These are phyloP conservation scores for Harpegnathos saltator DNA, from an alignment of 1,140 invertebrate genomes.

Conservation along the genomic window DNA sequence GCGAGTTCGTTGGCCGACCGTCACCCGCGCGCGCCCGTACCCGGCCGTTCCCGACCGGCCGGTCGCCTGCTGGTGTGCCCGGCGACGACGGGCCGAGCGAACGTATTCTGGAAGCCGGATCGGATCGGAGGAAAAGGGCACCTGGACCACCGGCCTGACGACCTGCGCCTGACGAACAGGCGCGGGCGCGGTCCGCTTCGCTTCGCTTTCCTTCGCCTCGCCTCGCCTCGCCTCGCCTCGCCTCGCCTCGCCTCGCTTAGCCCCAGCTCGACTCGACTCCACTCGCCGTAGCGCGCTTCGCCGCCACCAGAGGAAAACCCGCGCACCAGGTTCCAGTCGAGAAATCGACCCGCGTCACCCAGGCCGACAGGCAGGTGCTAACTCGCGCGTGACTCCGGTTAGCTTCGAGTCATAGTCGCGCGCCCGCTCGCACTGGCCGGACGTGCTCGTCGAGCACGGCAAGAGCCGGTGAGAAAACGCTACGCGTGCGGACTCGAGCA, in stretches of 20 bases:
- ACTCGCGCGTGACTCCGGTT: constrained; percentile 77
- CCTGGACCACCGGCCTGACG: not conserved
- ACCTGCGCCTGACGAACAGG: not conserved
- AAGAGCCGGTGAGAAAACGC: constrained; percentile 10
- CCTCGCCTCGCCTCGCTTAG: not conserved
- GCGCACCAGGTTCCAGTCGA: constrained; percentile 34
- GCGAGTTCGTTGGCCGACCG: constrained; percentile 82
- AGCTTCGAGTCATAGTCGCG: constrained; percentile 56
- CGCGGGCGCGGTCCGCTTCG: not conserved
- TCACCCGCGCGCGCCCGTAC: constrained; percentile 63
- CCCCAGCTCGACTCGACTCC: not conserved
- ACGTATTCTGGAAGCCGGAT: not conserved
- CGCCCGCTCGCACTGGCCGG: constrained; percentile 37
- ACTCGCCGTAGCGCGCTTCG: too few species aligned
- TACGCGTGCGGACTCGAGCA: not conserved
- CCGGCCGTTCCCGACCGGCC: too few species aligned
- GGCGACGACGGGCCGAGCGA: too few species aligned
- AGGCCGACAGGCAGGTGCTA: constrained; percentile 62
- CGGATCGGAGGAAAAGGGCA: constrained; percentile 26
- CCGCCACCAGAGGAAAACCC: not conserved
- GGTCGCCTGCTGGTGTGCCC: constrained; percentile 25
- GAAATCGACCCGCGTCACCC: constrained; percentile 56
- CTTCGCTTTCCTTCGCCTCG: not conserved
- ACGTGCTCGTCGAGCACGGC: constrained; percentile 29
- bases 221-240: not conserved